These are phyloP conservation scores for Andrena cerasifolii DNA, from an alignment of 1,140 invertebrate genomes.

Conservation along the genomic window DNA sequence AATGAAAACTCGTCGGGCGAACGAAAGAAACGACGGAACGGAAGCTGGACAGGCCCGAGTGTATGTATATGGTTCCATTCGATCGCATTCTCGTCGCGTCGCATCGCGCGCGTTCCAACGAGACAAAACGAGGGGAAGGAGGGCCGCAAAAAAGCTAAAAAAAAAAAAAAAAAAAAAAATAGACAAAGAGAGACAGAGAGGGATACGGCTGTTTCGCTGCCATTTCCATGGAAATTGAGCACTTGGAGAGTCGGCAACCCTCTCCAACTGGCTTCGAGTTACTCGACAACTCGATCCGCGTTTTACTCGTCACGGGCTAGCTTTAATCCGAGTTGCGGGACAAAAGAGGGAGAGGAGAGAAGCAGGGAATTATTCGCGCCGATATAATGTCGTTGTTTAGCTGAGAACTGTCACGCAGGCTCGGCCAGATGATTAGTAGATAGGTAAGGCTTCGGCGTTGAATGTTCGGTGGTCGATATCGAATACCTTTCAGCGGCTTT, in stretches of 20 bases:
- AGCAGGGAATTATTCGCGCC: neutral
- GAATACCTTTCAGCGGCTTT: conserved; percentile 20
- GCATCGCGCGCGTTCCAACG: conserved; percentile 30
- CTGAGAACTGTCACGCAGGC: no score
- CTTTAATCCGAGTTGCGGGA: conserved; percentile 13
- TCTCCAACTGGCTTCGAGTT: conserved; percentile 47
- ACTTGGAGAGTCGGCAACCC: conserved; percentile 43
- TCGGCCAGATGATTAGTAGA: no score
- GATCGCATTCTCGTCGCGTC: conserved; percentile 44
- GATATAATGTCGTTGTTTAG: neutral
- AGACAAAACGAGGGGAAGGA: conserved; percentile 9
- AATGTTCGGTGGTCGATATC: neutral
- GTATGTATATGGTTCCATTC: conserved; percentile 41
- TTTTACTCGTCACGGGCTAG: conserved; percentile 30
- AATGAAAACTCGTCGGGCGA: conserved; percentile 57
- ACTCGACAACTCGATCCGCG: conserved; percentile 55
- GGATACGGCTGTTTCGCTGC: conserved; percentile 45
- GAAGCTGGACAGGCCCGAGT: conserved; percentile 14
- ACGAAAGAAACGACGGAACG: conserved; percentile 39
- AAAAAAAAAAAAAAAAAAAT: neutral
- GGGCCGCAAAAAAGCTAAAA: conserved; percentile 11
- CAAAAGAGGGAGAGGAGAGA: conserved; percentile 8
- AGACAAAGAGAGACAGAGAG: neutral
- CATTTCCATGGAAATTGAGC: conserved; percentile 65
- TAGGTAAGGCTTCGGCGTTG: neutral